Base-by-base conservation (phyloP, 2,888 invertebrate species). In the Taenaris catops region DNA sequence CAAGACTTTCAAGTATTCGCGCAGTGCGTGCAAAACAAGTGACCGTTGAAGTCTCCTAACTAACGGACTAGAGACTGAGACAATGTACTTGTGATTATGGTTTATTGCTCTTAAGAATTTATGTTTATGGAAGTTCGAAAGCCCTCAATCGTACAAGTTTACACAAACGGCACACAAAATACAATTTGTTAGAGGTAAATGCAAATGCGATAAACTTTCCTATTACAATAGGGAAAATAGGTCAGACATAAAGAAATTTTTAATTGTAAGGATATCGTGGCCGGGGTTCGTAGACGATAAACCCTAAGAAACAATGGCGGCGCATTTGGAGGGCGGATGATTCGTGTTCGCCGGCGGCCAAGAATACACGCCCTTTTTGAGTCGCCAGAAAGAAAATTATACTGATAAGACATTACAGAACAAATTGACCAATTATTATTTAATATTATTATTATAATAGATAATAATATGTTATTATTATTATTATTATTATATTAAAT, bases 301-400 rank as follows among this genome's bases (percentile, higher is more conserved):
- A 56, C 48, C 51, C 43, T 42, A 35, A 48, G 55, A 55, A 74
- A 79, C 79, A 81, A 80, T 78, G 65, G 74, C 68, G 52, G 63
- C 74, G 72, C 73, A 75, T 61, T 61, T 60, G 59, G 70, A 65
- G 70, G 80, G 83, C 79, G 78, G 79, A 61, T 67, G 52, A 47
- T 48, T 63, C 75, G 75, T 76, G 73, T 61, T 61, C 53, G 74
- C 74, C 74, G 64, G 58, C 61, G 70, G 75, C 70, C 44, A 45
- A 58, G 41, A 51, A 66, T 58, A 63, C 65, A 65, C 64, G 65
- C 64, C 67, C 64, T 57, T 53, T 58, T 64, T 46, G 58, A 62
- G 64, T 63, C 58, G 57, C 69, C 63, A 62, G 8, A n/a, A n/a
- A n/a, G 11, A 29, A 28, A 28, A 28, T 28, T 20, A 10, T 11